Conservation (phyloP, 1,140 invertebrate species). For the Platyura marginata region DNA sequence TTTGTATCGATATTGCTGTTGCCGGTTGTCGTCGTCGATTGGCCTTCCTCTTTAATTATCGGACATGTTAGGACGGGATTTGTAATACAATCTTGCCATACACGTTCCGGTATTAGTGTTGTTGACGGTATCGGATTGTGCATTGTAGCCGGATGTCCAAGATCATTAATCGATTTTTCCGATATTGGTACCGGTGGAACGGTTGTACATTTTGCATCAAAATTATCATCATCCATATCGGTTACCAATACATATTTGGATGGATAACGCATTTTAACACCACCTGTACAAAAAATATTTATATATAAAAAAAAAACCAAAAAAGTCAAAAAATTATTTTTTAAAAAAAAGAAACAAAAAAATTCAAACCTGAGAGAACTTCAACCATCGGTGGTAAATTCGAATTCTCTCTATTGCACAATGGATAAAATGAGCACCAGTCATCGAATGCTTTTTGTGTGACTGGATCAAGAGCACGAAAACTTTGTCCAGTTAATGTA, state of each 20-base stretch:
- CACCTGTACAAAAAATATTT: slow-evolving; percentile 33
- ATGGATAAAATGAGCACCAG: slow-evolving; percentile 87
- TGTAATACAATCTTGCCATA: slow-evolving; percentile 56
- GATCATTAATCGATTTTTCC: not conserved
- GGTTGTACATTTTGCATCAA: not conserved
- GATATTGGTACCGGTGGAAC: not conserved
- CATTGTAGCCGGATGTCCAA: slow-evolving; percentile 22
- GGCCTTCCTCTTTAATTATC: slow-evolving; percentile 14
- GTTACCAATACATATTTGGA: slow-evolving; percentile 82
- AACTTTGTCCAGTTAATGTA: slow-evolving; percentile 71
- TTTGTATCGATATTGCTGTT: slow-evolving; percentile 12
- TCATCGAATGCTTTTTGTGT: slow-evolving; percentile 72
- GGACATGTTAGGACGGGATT: slow-evolving; percentile 24
- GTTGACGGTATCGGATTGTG: slow-evolving; percentile 27
- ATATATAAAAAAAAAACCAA: too few relatives aligned
- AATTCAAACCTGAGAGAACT: slow-evolving; percentile 43
- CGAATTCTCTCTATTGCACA: slow-evolving; percentile 35
- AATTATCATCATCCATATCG: slow-evolving; percentile 55
- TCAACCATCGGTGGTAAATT: slow-evolving; percentile 49
- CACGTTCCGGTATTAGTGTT: slow-evolving; percentile 47
- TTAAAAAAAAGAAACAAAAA: not conserved
- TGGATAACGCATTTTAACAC: slow-evolving; percentile 85
- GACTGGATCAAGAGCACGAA: slow-evolving; percentile 47
- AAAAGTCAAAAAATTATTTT: not conserved
- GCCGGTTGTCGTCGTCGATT: slow-evolving; percentile 13